These are phyloP conservation scores for Malurus splendens DNA, from an alignment of 2,797 vertebrate species.

Conservation along the genomic window DNA sequence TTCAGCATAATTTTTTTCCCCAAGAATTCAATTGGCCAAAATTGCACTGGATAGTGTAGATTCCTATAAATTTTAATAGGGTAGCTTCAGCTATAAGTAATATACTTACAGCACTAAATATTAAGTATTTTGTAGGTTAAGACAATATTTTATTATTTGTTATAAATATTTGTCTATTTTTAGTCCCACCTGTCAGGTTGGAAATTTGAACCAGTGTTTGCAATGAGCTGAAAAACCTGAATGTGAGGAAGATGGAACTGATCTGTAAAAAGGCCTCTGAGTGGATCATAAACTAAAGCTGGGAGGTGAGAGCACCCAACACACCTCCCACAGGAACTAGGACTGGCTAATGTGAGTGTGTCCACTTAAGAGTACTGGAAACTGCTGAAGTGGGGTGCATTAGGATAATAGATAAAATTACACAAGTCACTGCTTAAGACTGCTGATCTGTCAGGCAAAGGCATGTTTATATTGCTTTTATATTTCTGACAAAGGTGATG, in stretches of 20 bases:
- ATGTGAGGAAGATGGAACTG: background rate
- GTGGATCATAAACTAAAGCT: background rate
- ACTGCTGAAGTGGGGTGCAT: background rate
- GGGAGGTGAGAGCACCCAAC: background rate
- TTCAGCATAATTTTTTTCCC: background rate
- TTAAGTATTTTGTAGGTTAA: background rate
- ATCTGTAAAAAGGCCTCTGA: background rate
- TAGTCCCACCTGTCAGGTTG: background rate
- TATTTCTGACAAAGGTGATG: slow-evolving; percentile 17
- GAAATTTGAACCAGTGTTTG: background rate
- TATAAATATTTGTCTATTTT: background rate
- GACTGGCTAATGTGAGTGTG: background rate
- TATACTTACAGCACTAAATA: background rate
- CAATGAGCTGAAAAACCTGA: background rate
- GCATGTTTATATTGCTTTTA: slow-evolving; percentile 27
- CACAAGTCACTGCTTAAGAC: background rate
- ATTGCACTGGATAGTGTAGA: background rate
- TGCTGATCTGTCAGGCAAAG: background rate
- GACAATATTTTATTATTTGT: background rate
- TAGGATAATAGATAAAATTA: background rate
- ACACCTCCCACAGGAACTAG: background rate
- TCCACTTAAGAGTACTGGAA: background rate
- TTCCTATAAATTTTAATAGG: background rate
- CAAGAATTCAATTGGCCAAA: background rate
- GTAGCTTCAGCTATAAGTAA: background rate